Conservation (phyloP, 2,797 vertebrate genomes). For the Lates japonicus region DNA sequence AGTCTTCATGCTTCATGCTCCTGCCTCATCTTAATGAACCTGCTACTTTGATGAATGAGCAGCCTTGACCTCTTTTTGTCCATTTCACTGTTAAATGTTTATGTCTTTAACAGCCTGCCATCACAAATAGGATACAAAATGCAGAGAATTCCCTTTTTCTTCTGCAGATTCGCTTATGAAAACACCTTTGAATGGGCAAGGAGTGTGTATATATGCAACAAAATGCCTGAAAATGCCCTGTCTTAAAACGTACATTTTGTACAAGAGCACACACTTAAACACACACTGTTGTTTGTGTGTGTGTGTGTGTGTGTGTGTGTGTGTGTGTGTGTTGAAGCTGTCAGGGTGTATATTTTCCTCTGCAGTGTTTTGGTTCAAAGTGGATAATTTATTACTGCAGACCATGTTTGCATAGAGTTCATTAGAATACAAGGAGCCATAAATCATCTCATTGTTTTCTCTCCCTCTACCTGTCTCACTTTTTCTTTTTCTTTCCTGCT, state of each 20-base stretch:
- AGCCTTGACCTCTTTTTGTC: not conserved
- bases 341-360: slow-evolving; percentile 41
- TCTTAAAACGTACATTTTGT: not conserved
- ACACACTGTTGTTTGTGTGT: not conserved
- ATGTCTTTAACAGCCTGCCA: no score
- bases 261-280: not conserved
- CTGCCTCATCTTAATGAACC: not conserved
- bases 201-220: not conserved
- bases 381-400: slow-evolving; percentile 68
- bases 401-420: slow-evolving; percentile 69
- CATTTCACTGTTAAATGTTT: no score
- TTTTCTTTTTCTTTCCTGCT: not conserved
- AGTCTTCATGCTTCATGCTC: not conserved
- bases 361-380: slow-evolving; percentile 64
- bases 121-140: not conserved
- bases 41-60: not conserved
- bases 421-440: slow-evolving; percentile 64
- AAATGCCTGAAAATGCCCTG: not conserved
- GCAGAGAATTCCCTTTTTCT: not conserved
- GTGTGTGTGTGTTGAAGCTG: slow-evolving; percentile 31
- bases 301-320: not conserved
- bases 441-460: slow-evolving; percentile 63
- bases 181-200: not conserved
- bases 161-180: not conserved
- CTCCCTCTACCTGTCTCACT: slow-evolving; percentile 26